A percentile compares a stretch with the other conserved stretches of the same genome.
These are phyloP conservation scores for Otolemur crassicaudatus DNA, from an alignment of 2,797 vertebrate species.

Conservation along the genomic window DNA sequence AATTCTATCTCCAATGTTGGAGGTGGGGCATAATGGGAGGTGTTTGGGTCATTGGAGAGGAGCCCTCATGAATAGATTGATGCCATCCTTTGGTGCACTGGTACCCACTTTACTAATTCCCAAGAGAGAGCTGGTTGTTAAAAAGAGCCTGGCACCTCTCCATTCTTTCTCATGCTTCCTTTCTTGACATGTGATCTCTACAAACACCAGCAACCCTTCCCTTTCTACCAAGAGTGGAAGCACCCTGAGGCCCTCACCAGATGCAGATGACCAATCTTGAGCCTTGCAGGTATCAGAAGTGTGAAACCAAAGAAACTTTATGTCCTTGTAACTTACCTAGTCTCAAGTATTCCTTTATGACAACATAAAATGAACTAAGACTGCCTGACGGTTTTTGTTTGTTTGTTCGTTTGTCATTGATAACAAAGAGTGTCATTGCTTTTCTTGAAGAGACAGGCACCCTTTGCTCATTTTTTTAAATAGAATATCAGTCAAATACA, in stretches of 20 bases:
- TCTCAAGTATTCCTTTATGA: background rate
- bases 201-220: background rate
- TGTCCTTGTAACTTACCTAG: background rate
- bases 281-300: background rate
- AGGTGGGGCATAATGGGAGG: background rate
- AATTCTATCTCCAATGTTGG: background rate
- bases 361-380: background rate
- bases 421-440: constrained; percentile 33
- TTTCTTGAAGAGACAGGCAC: constrained; percentile 1
- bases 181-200: background rate
- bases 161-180: background rate
- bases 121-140: background rate
- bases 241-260: background rate
- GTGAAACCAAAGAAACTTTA: background rate
- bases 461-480: constrained; percentile 38
- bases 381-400: constrained; percentile 6
- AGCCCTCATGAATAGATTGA: background rate
- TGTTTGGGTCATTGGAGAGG: background rate
- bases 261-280: background rate
- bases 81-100: no score
- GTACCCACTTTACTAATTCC: background rate
- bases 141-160: background rate
- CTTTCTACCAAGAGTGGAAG: background rate
- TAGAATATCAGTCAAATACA: background rate
- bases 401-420: background rate